These are phyloP conservation scores for Patagioenas fasciata DNA, from an alignment of 2,113 vertebrate species.

Conservation along the genomic window DNA sequence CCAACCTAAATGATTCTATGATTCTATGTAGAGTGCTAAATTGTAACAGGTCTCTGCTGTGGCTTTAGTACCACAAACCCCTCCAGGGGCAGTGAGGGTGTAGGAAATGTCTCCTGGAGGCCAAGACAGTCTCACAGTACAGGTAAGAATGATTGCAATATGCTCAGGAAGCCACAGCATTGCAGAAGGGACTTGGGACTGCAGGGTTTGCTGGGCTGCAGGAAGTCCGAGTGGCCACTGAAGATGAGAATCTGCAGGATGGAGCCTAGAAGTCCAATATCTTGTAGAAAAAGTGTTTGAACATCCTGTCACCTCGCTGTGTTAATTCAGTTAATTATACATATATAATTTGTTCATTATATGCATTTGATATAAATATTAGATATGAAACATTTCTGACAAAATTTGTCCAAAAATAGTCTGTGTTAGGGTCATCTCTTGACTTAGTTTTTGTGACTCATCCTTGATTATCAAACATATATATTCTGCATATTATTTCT, in stretches of 20 bases:
- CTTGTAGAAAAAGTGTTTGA: not conserved
- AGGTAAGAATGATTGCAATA: not conserved
- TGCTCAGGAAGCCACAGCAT: accelerated
- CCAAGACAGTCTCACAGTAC: not conserved
- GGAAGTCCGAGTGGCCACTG: not conserved
- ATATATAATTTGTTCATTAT: not conserved
- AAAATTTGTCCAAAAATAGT: not conserved
- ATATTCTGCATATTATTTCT: not conserved
- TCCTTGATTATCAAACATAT: not conserved
- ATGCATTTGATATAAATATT: not conserved
- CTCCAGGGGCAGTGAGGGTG: not conserved
- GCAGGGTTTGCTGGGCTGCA: not conserved
- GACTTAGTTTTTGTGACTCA: not conserved
- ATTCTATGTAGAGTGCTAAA: not conserved
- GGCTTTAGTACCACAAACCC: not conserved
- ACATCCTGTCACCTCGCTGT: not conserved
- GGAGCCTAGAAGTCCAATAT: not conserved
- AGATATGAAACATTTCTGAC: not conserved
- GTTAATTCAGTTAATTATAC: not conserved
- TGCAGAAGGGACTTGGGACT: not conserved
- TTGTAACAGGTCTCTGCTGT: not conserved
- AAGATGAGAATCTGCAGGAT: not conserved
- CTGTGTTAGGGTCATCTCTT: not conserved
- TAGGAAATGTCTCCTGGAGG: not conserved
- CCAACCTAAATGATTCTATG: too few relatives aligned